Evolutionary conservation across 1,140 invertebrate species (phyloP).

Genomic region (Lepidostoma basale): DNA sequence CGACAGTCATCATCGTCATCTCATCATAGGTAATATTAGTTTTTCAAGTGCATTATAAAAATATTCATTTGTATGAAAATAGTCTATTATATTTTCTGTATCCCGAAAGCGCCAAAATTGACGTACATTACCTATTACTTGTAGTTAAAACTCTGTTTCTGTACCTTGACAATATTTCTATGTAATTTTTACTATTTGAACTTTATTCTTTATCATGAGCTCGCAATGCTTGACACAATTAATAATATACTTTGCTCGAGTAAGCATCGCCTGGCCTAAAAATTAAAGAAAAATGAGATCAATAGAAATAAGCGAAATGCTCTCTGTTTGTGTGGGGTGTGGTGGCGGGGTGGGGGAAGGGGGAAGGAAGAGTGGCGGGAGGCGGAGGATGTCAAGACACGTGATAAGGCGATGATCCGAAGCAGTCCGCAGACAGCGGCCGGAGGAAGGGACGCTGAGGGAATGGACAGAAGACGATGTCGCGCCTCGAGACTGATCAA

Average conservation of each 20-base stretch:
- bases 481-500: conserved; percentile 34
- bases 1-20: neutral
- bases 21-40: neutral
- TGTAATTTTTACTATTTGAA: conserved; percentile 7
- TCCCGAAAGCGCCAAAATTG: conserved; percentile 8
- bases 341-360: neutral
- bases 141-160: neutral
- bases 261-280: conserved; percentile 22
- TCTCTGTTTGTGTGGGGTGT: neutral
- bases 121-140: neutral
- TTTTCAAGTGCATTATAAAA: conserved; percentile 27
- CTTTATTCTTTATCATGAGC: neutral
- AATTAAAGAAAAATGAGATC: conserved; percentile 42
- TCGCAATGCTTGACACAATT: conserved; percentile 14
- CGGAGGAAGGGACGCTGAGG: conserved; percentile 7
- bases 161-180: neutral
- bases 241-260: conserved; percentile 5
- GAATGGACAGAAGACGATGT: conserved; percentile 9
- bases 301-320: conserved; percentile 40
- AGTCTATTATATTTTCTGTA: neutral
- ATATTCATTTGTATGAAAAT: conserved; percentile 28
- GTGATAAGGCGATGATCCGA: conserved; percentile 44
- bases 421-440: conserved; percentile 32
- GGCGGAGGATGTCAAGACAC: conserved; percentile 41
- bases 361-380: neutral